These are phyloP conservation scores for Allobates femoralis DNA, from an alignment of 2,797 vertebrate genomes.

Conservation along the genomic window DNA sequence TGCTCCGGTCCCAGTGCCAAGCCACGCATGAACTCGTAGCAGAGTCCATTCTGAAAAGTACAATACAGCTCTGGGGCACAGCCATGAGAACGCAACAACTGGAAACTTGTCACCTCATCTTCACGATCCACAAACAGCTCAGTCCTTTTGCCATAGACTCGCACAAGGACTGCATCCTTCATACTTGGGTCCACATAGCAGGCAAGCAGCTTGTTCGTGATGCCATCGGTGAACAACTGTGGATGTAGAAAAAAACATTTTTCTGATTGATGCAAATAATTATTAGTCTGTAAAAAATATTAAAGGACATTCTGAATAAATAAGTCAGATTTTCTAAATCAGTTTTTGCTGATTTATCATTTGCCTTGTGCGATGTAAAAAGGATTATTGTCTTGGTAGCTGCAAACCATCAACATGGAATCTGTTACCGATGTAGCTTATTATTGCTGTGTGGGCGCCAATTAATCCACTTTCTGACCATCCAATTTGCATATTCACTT, in stretches of 20 bases:
- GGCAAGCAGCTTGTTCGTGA: constrained; percentile 96
- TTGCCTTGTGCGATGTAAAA: too few relatives aligned
- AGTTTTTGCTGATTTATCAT: too few relatives aligned
- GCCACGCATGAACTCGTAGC: constrained; percentile 94
- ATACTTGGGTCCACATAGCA: constrained; percentile 87
- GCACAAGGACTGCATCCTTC: constrained; percentile 88
- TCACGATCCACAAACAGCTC: constrained; percentile 95
- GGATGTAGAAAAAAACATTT: background rate
- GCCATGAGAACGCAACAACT: constrained; percentile 90
- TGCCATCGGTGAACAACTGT: constrained; percentile 95
- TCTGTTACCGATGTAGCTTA: too few relatives aligned
- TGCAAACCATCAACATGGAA: too few relatives aligned
- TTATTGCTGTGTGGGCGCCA: too few relatives aligned
- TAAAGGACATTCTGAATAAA: background rate
- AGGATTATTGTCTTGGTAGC: too few relatives aligned
- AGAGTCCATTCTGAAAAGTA: constrained; percentile 94
- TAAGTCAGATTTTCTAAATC: too few relatives aligned
- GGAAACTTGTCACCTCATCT: constrained; percentile 94
- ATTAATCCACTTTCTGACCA: too few relatives aligned
- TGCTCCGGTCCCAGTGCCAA: constrained; percentile 89
- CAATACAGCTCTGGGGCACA: constrained; percentile 95
- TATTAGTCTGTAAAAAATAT: background rate
- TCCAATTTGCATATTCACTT: too few relatives aligned
- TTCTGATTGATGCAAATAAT: background rate
- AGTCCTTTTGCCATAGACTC: constrained; percentile 92